Evolutionary conservation across 1,140 invertebrate species (phyloP).

Genomic region (Leptoteleia sp.): DNA sequence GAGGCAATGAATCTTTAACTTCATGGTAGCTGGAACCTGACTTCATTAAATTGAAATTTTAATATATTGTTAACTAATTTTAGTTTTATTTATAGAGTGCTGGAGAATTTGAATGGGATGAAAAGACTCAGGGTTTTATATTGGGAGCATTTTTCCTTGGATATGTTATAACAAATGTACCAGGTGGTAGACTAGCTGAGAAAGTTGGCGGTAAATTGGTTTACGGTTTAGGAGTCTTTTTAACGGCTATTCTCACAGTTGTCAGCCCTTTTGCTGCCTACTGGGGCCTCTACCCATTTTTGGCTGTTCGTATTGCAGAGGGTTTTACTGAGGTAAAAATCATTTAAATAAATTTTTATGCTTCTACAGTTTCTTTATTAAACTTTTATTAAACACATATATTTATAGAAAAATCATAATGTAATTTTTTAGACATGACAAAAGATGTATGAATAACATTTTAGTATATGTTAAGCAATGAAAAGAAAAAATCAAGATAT

Average conservation of each 20-base stretch:
- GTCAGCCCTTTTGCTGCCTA: slow-evolving; percentile 88
- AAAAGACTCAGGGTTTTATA: slow-evolving; percentile 89
- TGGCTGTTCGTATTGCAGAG: slow-evolving; percentile 89
- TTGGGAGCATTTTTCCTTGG: slow-evolving; percentile 93
- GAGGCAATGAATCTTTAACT: no score
- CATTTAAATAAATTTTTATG: no score
- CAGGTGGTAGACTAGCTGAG: slow-evolving; percentile 91
- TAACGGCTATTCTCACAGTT: slow-evolving; percentile 89
- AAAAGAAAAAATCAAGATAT: no score
- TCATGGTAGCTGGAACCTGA: no score
- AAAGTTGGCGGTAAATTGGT: slow-evolving; percentile 90
- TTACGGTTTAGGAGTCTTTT: slow-evolving; percentile 88
- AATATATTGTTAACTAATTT: slow-evolving; percentile 1
- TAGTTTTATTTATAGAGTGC: slow-evolving; percentile 78
- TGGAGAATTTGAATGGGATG: slow-evolving; percentile 90
- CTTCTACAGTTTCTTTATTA: no score
- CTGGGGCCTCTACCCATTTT: slow-evolving; percentile 86
- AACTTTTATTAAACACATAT: no score
- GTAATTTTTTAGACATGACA: no score
- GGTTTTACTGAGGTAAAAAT: slow-evolving; percentile 93
- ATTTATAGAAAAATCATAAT: no score
- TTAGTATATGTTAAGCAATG: no score
- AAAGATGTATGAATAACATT: no score
- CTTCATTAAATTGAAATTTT: not conserved
- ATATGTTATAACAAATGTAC: slow-evolving; percentile 92